Conservation (phyloP, 2,888 invertebrate species). For the Heliconius charithonia region DNA sequence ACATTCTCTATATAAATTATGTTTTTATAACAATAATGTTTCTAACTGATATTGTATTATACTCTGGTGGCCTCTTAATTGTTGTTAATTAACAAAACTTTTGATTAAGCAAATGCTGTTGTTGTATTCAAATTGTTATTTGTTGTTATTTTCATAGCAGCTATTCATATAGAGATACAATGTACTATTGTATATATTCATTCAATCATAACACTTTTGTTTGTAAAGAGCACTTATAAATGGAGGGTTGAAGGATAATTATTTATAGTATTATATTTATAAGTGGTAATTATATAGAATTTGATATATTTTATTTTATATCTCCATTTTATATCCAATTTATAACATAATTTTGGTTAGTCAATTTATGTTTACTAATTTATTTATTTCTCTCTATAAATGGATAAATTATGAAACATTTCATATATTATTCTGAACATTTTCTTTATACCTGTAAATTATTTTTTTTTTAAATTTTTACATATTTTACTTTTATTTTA, state of each 20-base stretch:
- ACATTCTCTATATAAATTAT: neutral
- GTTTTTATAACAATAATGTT: neutral
- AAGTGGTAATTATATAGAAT: too few relatives aligned
- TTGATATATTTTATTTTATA: too few relatives aligned
- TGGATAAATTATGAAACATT: too few relatives aligned
- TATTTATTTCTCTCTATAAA: too few relatives aligned
- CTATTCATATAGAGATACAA: slow-evolving; percentile 10
- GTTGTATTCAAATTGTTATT: slow-evolving; percentile 11
- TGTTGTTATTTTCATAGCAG: slow-evolving; percentile 12
- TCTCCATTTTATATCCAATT: too few relatives aligned
- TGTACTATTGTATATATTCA: slow-evolving; percentile 18
- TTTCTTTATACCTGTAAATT: neutral
- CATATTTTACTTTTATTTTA: neutral
- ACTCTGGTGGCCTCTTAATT: slow-evolving; percentile 1
- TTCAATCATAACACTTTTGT: slow-evolving; percentile 6
- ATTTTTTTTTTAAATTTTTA: neutral
- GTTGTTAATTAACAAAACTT: slow-evolving; percentile 21
- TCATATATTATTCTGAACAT: too few relatives aligned
- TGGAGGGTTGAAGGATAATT: neutral
- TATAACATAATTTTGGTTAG: too few relatives aligned
- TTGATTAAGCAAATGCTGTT: slow-evolving; percentile 15
- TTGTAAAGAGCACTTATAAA: slow-evolving; percentile 7
- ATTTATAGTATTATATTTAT: too few relatives aligned
- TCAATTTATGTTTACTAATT: too few relatives aligned
- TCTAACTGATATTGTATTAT: slow-evolving; percentile 5